Evolutionary conservation across 2,888 invertebrate genomes (phyloP), one percentile per base, ranked within the genome.

Genomic region (Calameuta idolon): DNA sequence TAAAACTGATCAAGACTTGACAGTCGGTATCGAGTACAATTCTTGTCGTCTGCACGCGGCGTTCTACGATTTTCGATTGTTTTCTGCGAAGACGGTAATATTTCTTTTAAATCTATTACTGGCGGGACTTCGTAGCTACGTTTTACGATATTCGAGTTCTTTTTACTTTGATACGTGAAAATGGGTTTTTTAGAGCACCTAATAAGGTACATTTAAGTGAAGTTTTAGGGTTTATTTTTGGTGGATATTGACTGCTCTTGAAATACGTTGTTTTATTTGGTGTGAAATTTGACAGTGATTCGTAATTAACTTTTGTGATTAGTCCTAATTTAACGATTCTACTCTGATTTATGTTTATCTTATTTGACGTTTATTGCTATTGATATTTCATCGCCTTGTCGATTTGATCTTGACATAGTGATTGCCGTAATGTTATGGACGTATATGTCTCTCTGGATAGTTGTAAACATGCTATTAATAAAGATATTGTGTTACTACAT

Each of bases 11-110:
- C 12, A 9, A 71, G 30, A 34, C 5, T 33, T 71, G 71, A 71
- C 31, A 71, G 12, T 71, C 71, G 31, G 71, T 34, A 34, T 5
- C 12, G 34, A 31, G 71, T 71, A 15, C 3, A 9, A 34, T 71
- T 71, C 12, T 23, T 71, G 31, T 71, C 71, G 71, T 71, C 71
- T 71, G 71, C 71, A 71, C 71, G 71, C 71, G 31, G 33, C 71
- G 71, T 30, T 71, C 9, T 71, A 33, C 33, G 34, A 71, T 31
- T 34, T 55, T 55, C 23, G 23, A 0, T 23, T 55, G 23, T 23
- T 23, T 40, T 55, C 23, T 2, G 55, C 23, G 30, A n/a, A 69
- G 30, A 69, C 3, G 33, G 33, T 71, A 30, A 31, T 33, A 12
- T 12, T 34, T 34, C 30, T 71, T 31, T 12, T 4, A 31, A 69